Evolutionary conservation across 2,888 invertebrate genomes (phyloP), one percentile per base, ranked within the genome.

Genomic region (Pristionchus fissidentatus): DNA sequence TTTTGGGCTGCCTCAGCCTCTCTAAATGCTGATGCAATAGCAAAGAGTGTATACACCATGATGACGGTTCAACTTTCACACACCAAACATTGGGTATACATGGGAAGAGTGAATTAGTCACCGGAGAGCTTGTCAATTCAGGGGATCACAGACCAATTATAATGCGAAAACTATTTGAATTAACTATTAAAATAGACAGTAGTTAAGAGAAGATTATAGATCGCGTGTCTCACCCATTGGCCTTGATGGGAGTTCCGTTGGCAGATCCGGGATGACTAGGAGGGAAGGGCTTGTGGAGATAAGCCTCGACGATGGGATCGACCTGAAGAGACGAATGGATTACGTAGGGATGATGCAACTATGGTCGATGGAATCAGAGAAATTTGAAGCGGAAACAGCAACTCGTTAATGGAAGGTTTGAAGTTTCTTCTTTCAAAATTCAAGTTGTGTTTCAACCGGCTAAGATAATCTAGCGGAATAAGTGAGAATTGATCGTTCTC

Each of bases 271-370:
- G 88, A 49, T 86, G 66, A 26, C 84, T 84, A 7, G 87, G 87
- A 43, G 89, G 89, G 66, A 89, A 92, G 52, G 92, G 92, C 41
- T 89, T 87, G 77, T 89, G 90, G 4, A 90, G 86, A 85, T 92
- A 92, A 49, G 90, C 89, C 78, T 92, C 91, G 46, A 92, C 92
- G 52, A 92, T 92, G 22, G 92, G 92, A 80, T 92, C 92, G 32
- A 92, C 90, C 77, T 88, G n/a, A 55, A 4, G n/a, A 15, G 1
- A 66, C 26, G 29, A 22, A 60, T 32, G n/a, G n/a, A n/a, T n/a
- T n/a, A 41, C 13, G 75, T 15, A 49, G 19, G 10, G 52, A 19
- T n/a, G n/a, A n/a, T n/a, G n/a, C n/a, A n/a, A n/a, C n/a, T 10
- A 15, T 15, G 10, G 22, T 52, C 52, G 13, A 52, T 52, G 22